phyloP scores from a whole-genome alignment of 2,888 invertebrate species.

The Nomada goodeniana region DNA sequence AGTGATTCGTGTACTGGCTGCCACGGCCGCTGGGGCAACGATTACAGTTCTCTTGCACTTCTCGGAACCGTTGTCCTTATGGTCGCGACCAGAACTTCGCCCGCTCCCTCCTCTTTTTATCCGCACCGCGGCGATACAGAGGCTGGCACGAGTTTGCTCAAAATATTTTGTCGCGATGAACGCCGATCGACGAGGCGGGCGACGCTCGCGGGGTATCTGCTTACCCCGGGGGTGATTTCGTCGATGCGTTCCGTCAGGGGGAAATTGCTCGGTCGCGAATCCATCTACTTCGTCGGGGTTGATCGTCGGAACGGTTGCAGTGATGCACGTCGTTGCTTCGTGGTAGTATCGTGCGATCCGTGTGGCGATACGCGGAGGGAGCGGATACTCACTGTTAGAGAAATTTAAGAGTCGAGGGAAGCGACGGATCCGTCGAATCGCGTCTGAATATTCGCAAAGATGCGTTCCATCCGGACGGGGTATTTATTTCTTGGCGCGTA shows the following conservation, averaged over 20 bases:
- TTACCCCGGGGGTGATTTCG: conserved; percentile 17
- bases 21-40: conserved; percentile 76
- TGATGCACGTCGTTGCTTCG: neutral
- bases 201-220: neutral
- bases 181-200: conserved; percentile 26
- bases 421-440: neutral
- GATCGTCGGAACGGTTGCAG: neutral
- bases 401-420: neutral
- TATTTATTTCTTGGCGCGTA: too few species aligned
- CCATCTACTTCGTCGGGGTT: conserved; percentile 13
- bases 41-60: conserved; percentile 76
- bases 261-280: conserved; percentile 36
- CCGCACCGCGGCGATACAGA: neutral
- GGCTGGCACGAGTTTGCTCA: conserved; percentile 52
- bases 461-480: too few species aligned
- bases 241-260: neutral
- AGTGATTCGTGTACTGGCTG: conserved; percentile 77
- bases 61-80: conserved; percentile 78
- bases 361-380: neutral
- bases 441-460: neutral
- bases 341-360: conserved; percentile 1
- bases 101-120: conserved; percentile 54
- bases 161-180: conserved; percentile 56
- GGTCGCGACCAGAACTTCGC: conserved; percentile 72
- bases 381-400: neutral